A percentile compares a stretch with the other conserved stretches of the same genome.
phyloP scores from a whole-genome alignment of 2,113 vertebrate genomes.

The Paramormyrops kingsleyae region DNA sequence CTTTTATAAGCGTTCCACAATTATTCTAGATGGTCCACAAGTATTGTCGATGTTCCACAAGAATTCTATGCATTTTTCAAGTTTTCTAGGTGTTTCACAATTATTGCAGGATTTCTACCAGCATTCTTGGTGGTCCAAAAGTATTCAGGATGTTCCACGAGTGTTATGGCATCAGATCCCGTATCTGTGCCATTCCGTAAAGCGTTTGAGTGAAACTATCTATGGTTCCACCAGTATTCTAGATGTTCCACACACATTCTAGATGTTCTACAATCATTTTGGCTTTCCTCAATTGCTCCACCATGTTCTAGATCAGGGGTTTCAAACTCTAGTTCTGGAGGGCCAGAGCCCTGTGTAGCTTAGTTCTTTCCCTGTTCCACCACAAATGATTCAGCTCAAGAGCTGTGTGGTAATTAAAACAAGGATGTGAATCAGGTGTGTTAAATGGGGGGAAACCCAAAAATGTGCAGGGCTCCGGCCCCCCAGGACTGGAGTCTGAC shows the following conservation, averaged over 20 bases:
- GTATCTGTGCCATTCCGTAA: not conserved
- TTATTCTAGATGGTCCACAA: not conserved
- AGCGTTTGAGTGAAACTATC: not conserved
- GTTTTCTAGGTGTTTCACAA: not conserved
- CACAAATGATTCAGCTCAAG: no score
- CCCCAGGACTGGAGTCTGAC: no score
- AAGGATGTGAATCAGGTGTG: no score
- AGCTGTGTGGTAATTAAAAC: no score
- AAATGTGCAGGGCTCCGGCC: no score
- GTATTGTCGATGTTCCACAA: not conserved
- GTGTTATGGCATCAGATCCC: not conserved
- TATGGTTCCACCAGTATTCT: not conserved
- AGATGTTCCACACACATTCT: not conserved
- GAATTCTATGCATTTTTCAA: not conserved
- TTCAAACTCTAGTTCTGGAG: no score
- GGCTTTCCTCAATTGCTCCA: not conserved
- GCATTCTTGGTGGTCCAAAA: not conserved
- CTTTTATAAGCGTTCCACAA: not conserved
- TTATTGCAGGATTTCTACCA: not conserved
- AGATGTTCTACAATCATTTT: not conserved
- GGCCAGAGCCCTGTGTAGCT: no score
- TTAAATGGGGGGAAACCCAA: no score
- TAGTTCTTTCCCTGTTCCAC: no score
- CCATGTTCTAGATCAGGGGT: not conserved
- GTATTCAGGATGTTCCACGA: not conserved